These are phyloP conservation scores for Sorex araneus DNA, from an alignment of 2,113 vertebrate genomes.

Conservation along the genomic window DNA sequence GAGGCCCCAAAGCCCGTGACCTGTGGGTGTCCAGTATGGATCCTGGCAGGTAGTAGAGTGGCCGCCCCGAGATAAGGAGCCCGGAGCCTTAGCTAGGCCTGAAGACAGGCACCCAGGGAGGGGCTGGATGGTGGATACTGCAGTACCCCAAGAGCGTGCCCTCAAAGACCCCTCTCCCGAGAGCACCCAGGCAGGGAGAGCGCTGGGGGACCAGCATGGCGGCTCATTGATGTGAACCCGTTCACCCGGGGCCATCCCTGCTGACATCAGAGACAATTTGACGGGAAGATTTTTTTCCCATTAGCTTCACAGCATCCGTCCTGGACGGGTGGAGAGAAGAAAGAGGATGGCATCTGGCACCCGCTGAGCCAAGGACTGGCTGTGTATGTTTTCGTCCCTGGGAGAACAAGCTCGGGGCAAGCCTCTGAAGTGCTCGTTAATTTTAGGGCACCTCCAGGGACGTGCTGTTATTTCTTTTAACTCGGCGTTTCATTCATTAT, in stretches of 20 bases:
- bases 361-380: not conserved
- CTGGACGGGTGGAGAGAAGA: constrained; percentile 29
- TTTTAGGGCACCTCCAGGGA: not conserved
- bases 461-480: not conserved
- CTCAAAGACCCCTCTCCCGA: not conserved
- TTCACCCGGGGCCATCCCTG: not conserved
- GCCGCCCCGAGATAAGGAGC: not conserved
- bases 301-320: not conserved
- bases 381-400: not conserved
- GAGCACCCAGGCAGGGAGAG: not conserved
- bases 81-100: not conserved
- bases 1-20: accelerated
- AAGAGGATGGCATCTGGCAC: not conserved
- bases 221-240: not conserved
- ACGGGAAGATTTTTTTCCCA: not conserved
- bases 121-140: not conserved
- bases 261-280: not conserved
- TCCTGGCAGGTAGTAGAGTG: not conserved
- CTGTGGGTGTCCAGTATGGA: not conserved
- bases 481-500: constrained; percentile 14
- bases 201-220: not conserved
- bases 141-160: not conserved
- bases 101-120: not conserved
- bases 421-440: not conserved
- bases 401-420: accelerated